Conservation (phyloP, 2,888 invertebrate species). For the Drosophila mimetica region DNA sequence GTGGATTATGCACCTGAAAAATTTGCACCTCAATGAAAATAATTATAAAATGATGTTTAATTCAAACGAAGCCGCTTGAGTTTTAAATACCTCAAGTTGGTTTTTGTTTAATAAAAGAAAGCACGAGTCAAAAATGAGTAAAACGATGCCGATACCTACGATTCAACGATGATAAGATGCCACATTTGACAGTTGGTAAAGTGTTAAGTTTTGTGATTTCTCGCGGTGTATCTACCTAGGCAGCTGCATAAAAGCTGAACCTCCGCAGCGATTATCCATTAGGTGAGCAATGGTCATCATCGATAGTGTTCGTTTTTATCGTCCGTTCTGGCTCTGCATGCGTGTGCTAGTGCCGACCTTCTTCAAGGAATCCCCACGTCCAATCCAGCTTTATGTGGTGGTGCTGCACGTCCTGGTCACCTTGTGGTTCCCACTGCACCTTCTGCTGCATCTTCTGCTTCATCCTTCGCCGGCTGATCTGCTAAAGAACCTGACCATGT, state of each 20-base stretch:
- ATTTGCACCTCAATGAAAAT: background rate
- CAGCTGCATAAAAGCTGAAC: constrained; percentile 50
- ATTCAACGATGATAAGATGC: no score
- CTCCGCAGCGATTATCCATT: background rate
- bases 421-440: constrained; percentile 59
- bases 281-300: constrained; percentile 24
- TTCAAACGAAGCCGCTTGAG: no score
- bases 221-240: constrained; percentile 1
- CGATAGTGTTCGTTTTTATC: constrained; percentile 56
- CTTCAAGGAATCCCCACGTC: constrained; percentile 38
- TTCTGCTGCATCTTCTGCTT: constrained; percentile 53
- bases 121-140: no score
- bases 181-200: no score
- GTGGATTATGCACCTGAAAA: constrained; percentile 23
- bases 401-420: constrained; percentile 54
- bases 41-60: no score
- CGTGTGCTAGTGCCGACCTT: constrained; percentile 45
- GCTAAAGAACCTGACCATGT: constrained; percentile 56
- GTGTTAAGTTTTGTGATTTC: background rate
- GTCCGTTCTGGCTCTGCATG: constrained; percentile 55
- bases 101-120: no score
- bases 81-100: no score
- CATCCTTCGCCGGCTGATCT: constrained; percentile 32
- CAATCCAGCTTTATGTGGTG: constrained; percentile 26
- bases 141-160: no score